phyloP scores from a whole-genome alignment of 2,888 invertebrate genomes.

The Diplazon laetatorius region DNA sequence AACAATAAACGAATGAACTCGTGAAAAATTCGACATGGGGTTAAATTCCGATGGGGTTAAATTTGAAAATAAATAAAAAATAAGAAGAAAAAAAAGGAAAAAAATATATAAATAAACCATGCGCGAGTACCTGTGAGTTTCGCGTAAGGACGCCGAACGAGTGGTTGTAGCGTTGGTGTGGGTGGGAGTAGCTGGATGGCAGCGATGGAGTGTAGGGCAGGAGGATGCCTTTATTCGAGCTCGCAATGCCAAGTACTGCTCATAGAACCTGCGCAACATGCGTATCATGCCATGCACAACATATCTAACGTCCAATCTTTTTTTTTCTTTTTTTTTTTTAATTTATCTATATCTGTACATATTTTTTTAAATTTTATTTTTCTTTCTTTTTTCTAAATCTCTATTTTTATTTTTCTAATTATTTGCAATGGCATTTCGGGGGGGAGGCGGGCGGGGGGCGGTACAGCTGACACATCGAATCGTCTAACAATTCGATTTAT shows the following conservation, averaged over 20 bases:
- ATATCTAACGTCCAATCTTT: constrained; percentile 72
- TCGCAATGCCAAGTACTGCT: constrained; percentile 93
- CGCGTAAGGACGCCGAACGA: constrained; percentile 86
- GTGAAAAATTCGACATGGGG: no score
- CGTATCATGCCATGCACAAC: constrained; percentile 82
- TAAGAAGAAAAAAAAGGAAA: constrained; percentile 39
- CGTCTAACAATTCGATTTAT: constrained; percentile 33
- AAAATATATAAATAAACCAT: constrained; percentile 70
- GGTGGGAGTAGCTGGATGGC: constrained; percentile 81
- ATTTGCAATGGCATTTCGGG: no score
- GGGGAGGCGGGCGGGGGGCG: no score
- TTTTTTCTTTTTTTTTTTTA: constrained; percentile 60
- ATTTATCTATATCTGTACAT: no score
- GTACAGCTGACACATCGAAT: no score
- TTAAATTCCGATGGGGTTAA: no score
- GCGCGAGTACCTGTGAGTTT: constrained; percentile 82
- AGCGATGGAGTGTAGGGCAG: constrained; percentile 87
- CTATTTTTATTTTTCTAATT: no score
- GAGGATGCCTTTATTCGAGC: constrained; percentile 94
- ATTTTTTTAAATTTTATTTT: no score
- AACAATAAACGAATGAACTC: no score
- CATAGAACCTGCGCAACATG: constrained; percentile 90
- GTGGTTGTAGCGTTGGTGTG: constrained; percentile 82
- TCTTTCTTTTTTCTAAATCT: no score
- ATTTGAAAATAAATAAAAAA: no score